A percentile compares a stretch with the other conserved stretches of the same genome.
Conservation (phyloP, 1,140 invertebrate genomes). For the Gerris buenoi region DNA sequence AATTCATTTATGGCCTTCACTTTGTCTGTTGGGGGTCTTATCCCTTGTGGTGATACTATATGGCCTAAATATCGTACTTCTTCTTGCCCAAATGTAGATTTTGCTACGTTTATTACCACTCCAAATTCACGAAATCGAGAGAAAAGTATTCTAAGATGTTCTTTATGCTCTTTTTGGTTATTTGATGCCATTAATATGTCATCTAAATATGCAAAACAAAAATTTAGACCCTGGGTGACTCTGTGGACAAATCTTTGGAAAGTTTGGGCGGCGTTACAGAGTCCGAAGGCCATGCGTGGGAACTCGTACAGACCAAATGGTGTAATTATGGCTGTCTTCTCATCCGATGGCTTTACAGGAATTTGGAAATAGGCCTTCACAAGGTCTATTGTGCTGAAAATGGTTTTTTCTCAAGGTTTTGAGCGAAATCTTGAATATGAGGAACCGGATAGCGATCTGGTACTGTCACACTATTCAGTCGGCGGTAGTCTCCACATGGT, state of each 20-base stretch:
- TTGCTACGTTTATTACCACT: conserved; percentile 13
- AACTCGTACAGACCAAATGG: neutral
- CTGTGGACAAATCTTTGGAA: conserved; percentile 15
- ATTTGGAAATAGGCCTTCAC: neutral
- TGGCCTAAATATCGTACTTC: conserved; percentile 25
- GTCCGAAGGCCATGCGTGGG: conserved; percentile 6
- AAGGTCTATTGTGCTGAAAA: neutral
- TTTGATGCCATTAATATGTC: conserved; percentile 35
- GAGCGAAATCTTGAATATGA: conserved; percentile 9
- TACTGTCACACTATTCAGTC: neutral
- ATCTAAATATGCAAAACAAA: conserved; percentile 33
- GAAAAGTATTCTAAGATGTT: conserved; percentile 10
- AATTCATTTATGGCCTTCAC: conserved; percentile 21
- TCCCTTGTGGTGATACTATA: conserved; percentile 20
- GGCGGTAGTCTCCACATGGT: neutral
- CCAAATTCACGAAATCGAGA: conserved; percentile 2
- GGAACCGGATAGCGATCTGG: neutral
- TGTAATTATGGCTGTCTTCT: neutral
- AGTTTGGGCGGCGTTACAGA: conserved; percentile 15
- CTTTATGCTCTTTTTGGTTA: conserved; percentile 21
- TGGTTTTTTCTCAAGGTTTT: conserved; percentile 1
- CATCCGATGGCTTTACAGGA: neutral
- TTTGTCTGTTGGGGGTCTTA: conserved; percentile 18
- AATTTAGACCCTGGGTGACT: conserved; percentile 23
- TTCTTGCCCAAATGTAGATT: conserved; percentile 19